Percentiles rank a stretch among this genome's conserved stretches.
phyloP scores from a whole-genome alignment of 2,888 invertebrate species.

The Drosophila melanosoma region DNA sequence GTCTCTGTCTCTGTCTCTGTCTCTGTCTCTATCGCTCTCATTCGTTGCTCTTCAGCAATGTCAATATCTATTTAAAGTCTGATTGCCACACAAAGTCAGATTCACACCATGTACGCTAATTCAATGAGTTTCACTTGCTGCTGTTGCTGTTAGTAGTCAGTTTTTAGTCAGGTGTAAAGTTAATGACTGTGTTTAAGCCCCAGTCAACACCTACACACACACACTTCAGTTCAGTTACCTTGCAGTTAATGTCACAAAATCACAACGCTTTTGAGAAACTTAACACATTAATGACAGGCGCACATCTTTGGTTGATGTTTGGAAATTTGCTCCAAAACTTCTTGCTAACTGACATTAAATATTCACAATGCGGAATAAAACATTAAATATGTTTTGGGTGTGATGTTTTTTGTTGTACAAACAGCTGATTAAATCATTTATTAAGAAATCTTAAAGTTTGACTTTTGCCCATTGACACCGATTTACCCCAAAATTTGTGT shows the following conservation, averaged over 20 bases:
- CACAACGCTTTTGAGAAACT: slow-evolving; percentile 14
- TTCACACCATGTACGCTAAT: slow-evolving; percentile 61
- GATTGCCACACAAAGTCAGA: slow-evolving; percentile 41
- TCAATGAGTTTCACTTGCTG: slow-evolving; percentile 47
- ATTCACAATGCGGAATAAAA: background rate
- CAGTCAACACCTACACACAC: slow-evolving; percentile 1
- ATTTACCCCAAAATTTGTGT: background rate
- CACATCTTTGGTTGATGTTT: background rate
- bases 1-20: background rate
- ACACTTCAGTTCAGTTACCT: background rate
- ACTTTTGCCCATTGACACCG: background rate
- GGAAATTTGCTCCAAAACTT: background rate
- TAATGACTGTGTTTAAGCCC: slow-evolving; percentile 26
- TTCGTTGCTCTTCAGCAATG: slow-evolving; percentile 38
- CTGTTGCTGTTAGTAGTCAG: slow-evolving; percentile 9
- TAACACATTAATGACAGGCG: slow-evolving; percentile 9
- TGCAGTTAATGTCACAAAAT: slow-evolving; percentile 18
- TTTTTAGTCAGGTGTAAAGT: slow-evolving; percentile 30
- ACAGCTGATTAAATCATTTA: background rate
- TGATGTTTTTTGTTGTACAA: background rate
- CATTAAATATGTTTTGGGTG: background rate
- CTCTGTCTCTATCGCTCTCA: background rate
- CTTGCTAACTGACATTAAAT: background rate
- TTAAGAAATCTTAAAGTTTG: background rate
- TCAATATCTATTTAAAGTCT: slow-evolving; percentile 63